phyloP scores from a whole-genome alignment of 2,888 invertebrate species.

The Drosophila demipolita region DNA sequence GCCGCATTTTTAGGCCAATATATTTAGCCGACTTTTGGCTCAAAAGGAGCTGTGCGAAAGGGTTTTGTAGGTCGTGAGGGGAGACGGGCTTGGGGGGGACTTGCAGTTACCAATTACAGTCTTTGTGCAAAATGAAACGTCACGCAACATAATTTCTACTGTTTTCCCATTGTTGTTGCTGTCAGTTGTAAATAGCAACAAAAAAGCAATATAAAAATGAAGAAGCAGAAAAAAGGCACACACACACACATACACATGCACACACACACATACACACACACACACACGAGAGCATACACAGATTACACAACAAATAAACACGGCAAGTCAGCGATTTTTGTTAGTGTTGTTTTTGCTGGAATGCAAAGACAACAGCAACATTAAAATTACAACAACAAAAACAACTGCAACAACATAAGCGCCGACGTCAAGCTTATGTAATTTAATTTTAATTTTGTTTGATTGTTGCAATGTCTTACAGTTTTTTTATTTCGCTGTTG shows the following conservation, averaged over 20 bases:
- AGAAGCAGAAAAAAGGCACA: slow-evolving; percentile 48
- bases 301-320: slow-evolving; percentile 78
- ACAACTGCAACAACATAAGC: slow-evolving; percentile 26
- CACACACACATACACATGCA: slow-evolving; percentile 41
- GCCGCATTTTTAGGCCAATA: slow-evolving; percentile 70
- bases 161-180: slow-evolving; percentile 67
- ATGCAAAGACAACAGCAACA: slow-evolving; percentile 36
- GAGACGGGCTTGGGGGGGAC: slow-evolving; percentile 11
- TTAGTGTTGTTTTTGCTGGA: slow-evolving; percentile 24
- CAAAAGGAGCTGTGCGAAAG: background rate
- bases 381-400: slow-evolving; percentile 16
- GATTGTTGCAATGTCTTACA: slow-evolving; percentile 81
- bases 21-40: slow-evolving; percentile 65
- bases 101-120: slow-evolving; percentile 69
- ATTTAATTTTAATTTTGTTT: slow-evolving; percentile 71
- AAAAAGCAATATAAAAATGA: slow-evolving; percentile 46
- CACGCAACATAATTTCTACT: slow-evolving; percentile 82
- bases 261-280: slow-evolving; percentile 1
- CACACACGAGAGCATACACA: slow-evolving; percentile 37
- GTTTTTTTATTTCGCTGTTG: slow-evolving; percentile 47
- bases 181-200: slow-evolving; percentile 39
- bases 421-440: slow-evolving; percentile 64
- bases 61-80: background rate
- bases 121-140: slow-evolving; percentile 80
- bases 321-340: slow-evolving; percentile 57